Base-by-base conservation (phyloP, 2,113 vertebrate species). In the Elanus axillaris region DNA sequence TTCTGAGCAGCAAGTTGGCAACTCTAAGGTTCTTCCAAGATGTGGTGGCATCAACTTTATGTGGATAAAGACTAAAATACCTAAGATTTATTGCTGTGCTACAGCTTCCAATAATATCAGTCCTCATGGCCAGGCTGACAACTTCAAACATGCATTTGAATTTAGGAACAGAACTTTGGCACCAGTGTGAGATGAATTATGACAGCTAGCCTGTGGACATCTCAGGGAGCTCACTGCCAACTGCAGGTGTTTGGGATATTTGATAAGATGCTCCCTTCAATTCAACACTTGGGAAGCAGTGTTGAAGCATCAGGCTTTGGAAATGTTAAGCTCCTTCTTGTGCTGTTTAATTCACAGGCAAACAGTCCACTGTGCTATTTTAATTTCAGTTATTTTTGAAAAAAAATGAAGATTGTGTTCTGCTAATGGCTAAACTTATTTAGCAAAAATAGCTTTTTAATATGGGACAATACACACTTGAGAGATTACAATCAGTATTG, bases 371-470 rank as follows among this genome's bases (percentile, higher is more conserved):
- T 16, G 12, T 23, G 38, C 29, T 81, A 50, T 59, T 93, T 89
- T 82, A 60, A 87, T 91, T 91, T 81, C 18, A 43, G 20, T 42
- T 75, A 11, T 60, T 82, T 88, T 66, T 60, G 6, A 13, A 69
- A 75, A n/a, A 74, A 82, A 88, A 34, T 1, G 1, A 40, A 69
- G 38, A 38, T 38, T 53, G 0, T 50, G 23, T 88, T 82, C 68
- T 82, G 26, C 40, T 78, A 79, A 78, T 32, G 26, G 55, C 55
- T 34, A 60, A 76, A 90, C 18, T 91, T 5, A 58, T 72, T 72
- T 90, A 83, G 45, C 59, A 95, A 92, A 82, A 90, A 71, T 43
- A 94, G n/a, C 48, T 89, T 86, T 79, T 87, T 72, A 60, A 66
- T 79, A 59, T 20, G 48, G 43, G 50, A 96, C 55, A 94, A 88